phyloP scores from a whole-genome alignment of 2,888 invertebrate species.

The Bhutanitis thaidina region DNA sequence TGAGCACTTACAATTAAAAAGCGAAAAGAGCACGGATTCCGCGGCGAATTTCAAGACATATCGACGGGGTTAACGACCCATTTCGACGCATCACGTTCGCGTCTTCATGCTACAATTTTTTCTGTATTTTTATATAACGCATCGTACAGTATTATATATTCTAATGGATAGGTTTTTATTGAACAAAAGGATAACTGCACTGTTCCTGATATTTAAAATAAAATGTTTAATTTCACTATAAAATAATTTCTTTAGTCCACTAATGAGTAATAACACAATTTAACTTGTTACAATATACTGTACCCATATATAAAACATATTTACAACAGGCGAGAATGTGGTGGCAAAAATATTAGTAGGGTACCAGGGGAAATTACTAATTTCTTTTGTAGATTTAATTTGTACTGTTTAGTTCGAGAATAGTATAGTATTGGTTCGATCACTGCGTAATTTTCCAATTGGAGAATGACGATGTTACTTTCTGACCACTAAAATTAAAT shows the following conservation, averaged over 20 bases:
- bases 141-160: too few relatives aligned
- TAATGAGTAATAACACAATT: too few relatives aligned
- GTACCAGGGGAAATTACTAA: neutral
- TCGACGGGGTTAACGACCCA: constrained; percentile 73
- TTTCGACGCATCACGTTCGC: constrained; percentile 73
- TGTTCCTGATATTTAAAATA: too few relatives aligned
- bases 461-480: neutral
- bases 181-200: too few relatives aligned
- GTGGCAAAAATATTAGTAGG: neutral
- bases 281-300: too few relatives aligned
- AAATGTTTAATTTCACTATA: too few relatives aligned
- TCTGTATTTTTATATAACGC: too few relatives aligned
- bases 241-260: too few relatives aligned
- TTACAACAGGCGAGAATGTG: neutral
- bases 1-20: constrained; percentile 76
- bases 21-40: constrained; percentile 75
- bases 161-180: too few relatives aligned
- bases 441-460: neutral
- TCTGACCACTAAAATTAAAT: too few relatives aligned
- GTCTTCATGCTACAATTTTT: constrained; percentile 42
- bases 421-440: too few relatives aligned
- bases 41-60: constrained; percentile 76
- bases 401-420: neutral
- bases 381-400: too few relatives aligned
- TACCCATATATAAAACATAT: constrained; percentile 2